Base-by-base conservation (phyloP, 2,113 vertebrate genomes). In the Phylloscopus whistleri region DNA sequence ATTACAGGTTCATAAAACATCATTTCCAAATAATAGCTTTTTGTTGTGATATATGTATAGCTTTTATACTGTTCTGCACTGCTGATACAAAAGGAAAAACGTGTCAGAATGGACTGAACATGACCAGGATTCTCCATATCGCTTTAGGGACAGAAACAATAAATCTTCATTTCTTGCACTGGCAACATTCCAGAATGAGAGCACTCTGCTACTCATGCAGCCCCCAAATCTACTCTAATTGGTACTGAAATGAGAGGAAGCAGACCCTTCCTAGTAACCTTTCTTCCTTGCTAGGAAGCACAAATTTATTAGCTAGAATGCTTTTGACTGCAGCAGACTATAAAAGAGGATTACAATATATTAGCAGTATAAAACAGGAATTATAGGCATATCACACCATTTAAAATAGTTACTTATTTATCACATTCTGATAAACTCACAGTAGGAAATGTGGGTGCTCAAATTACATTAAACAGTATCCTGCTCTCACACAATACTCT, bases 321-420 rank as follows among this genome's bases (percentile, higher is more conserved):
- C 17, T 70, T 59, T 28, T 70, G 64, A 91, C 43, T 81, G 73
- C 73, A 89, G 64, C 10, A 81, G 23, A 43, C 51, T 77, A 46
- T 58, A 59, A 86, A 92, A 80, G 33, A 83, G 13, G 37, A 83
- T 85, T 85, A 68, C 15, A 76, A 39, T 52, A 55, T 19, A 78
- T 84, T 74, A 84, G 49, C 46, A 85, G n/a, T 48, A 62, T 49
- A 84, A 94, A 91, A 13, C 5, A 67, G n/a, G 33, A 87, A 74
- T 89, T 81, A 46, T 2, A 77, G 51, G 51, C 6, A 74, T 77
- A 89, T 49, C 22, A 28, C 23, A 63, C 8, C 1, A 60, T 73
- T 94, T 88, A 3, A 74, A 90, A 63, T 24, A 55, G 18, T n/a
- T 35, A 66, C 4, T 80, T 63, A 68, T 41, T 87, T 82, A 90